Conservation (phyloP, 2,797 vertebrate species). For the Enoplosus armatus region DNA sequence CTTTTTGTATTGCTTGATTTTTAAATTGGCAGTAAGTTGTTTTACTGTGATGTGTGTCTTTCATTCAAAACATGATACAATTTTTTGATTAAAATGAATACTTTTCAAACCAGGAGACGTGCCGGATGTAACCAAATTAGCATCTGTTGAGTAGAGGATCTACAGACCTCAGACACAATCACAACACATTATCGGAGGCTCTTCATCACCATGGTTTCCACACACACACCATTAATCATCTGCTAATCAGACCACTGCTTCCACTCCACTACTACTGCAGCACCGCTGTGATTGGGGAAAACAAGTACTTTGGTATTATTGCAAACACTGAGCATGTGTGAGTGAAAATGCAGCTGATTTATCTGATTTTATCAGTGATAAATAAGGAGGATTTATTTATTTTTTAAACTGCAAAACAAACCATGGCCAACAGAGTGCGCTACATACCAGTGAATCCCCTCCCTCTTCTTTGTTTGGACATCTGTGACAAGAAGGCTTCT, state of each 20-base stretch:
- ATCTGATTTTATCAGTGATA: not conserved
- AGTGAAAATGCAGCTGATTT: conserved; percentile 29
- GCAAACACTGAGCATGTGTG: not conserved
- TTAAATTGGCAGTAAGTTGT: not conserved
- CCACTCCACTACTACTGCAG: not conserved
- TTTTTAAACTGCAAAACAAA: not conserved
- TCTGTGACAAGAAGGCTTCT: not conserved
- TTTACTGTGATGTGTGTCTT: not conserved
- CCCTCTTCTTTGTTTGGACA: not conserved
- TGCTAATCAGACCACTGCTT: conserved; percentile 25
- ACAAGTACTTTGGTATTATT: not conserved
- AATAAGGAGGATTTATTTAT: not conserved
- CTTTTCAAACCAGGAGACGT: not conserved
- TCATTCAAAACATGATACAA: not conserved
- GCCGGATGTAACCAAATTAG: conserved; percentile 6
- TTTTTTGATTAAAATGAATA: not conserved
- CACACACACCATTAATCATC: conserved; percentile 39
- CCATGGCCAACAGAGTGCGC: conserved; percentile 69
- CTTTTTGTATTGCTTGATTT: not conserved
- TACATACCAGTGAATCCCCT: conserved; percentile 16
- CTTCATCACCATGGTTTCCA: conserved; percentile 46
- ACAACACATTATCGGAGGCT: conserved; percentile 2
- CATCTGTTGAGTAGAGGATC: conserved; percentile 3
- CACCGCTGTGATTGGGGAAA: not conserved
- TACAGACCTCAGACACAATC: conserved; percentile 7